phyloP scores from a whole-genome alignment of 2,113 vertebrate species.

The Verasper variegatus region DNA sequence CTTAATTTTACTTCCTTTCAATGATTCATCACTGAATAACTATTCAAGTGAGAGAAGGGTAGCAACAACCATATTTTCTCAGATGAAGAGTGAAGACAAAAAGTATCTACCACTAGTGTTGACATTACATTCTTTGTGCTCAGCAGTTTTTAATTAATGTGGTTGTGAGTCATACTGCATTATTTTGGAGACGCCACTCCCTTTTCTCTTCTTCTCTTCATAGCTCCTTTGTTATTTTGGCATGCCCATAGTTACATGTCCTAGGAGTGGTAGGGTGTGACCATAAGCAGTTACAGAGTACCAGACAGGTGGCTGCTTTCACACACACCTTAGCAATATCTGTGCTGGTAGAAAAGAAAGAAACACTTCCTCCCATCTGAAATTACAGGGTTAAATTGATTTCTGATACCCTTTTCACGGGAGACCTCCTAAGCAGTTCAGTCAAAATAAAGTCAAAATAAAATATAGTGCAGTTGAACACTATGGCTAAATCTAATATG shows the following conservation, averaged over 20 bases:
- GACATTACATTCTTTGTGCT: not conserved
- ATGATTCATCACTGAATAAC: not conserved
- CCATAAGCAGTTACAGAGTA: not conserved
- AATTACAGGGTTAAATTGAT: not conserved
- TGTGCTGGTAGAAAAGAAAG: not conserved
- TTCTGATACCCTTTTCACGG: too few species aligned
- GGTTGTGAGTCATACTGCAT: not conserved
- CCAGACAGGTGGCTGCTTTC: not conserved
- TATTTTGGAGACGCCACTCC: not conserved
- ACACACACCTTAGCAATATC: not conserved
- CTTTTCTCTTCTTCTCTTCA: not conserved
- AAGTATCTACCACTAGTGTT: not conserved
- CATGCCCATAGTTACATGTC: not conserved
- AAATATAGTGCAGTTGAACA: too few species aligned
- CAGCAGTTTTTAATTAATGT: not conserved
- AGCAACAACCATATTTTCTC: not conserved
- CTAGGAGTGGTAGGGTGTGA: constrained; percentile 15
- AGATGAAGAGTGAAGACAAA: not conserved
- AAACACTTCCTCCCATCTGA: not conserved
- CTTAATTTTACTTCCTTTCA: not conserved
- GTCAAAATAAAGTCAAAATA: too few species aligned
- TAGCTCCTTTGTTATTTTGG: not conserved
- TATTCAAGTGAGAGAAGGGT: not conserved
- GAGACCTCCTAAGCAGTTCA: too few species aligned
- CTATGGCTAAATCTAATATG: too few species aligned